A percentile compares a stretch with the other conserved stretches of the same genome.
phyloP scores from a whole-genome alignment of 2,113 vertebrate species.

The Tylochromis polylepis region DNA sequence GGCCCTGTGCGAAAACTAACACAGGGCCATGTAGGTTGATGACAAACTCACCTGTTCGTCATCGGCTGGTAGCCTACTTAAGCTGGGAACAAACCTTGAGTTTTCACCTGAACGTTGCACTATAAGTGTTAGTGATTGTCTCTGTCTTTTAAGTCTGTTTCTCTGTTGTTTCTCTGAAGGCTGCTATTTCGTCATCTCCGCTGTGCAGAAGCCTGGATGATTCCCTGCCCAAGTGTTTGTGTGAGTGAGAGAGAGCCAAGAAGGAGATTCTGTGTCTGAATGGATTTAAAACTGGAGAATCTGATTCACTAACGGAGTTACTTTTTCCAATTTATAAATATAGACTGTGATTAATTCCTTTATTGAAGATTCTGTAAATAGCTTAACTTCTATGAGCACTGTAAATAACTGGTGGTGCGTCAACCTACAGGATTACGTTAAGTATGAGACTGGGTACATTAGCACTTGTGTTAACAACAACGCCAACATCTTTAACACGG shows the following conservation, averaged over 20 bases:
- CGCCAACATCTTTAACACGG: background rate
- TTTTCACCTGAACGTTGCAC: background rate
- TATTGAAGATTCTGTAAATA: background rate
- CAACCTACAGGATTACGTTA: background rate
- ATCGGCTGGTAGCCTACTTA: too few relatives aligned
- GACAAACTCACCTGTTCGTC: background rate
- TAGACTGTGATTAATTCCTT: background rate
- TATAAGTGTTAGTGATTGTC: background rate
- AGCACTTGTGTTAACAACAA: background rate
- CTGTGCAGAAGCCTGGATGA: background rate
- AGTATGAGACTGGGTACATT: background rate
- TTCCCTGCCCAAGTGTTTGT: background rate
- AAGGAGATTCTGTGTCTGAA: background rate
- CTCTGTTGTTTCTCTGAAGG: background rate
- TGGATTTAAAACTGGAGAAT: background rate
- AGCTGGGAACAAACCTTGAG: background rate
- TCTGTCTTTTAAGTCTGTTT: background rate
- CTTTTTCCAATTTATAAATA: background rate
- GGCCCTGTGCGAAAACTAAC: background rate
- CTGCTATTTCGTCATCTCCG: background rate
- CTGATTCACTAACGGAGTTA: background rate
- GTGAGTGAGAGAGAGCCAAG: background rate
- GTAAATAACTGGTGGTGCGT: background rate
- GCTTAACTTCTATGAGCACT: background rate
- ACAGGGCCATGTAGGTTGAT: background rate